Conservation (phyloP, 1,140 invertebrate species). For the Megalopta genalis region DNA sequence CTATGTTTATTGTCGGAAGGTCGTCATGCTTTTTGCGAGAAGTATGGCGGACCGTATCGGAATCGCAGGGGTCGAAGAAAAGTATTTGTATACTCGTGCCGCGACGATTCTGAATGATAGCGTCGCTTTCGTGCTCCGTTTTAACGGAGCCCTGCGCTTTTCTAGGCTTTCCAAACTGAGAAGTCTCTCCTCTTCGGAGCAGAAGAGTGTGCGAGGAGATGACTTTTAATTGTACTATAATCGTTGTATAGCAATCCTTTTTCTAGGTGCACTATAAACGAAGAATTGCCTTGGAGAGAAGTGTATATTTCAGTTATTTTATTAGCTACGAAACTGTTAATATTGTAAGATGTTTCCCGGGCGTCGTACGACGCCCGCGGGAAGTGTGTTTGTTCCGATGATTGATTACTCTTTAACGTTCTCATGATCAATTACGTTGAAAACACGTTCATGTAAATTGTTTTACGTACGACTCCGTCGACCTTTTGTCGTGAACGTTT, state of each 20-base stretch:
- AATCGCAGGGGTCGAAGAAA: neutral
- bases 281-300: slow-evolving; percentile 39
- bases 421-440: neutral
- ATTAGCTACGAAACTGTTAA: slow-evolving; percentile 48
- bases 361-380: neutral
- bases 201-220: slow-evolving; percentile 32
- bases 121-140: too few species aligned
- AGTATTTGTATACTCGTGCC: neutral
- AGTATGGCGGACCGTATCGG: neutral
- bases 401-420: slow-evolving; percentile 14
- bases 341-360: slow-evolving; percentile 27
- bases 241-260: slow-evolving; percentile 50
- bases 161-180: slow-evolving; percentile 1
- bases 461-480: slow-evolving; percentile 11
- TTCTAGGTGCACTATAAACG: slow-evolving; percentile 22
- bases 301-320: slow-evolving; percentile 45
- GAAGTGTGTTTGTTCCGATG: slow-evolving; percentile 13
- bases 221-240: slow-evolving; percentile 56
- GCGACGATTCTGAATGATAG: neutral
- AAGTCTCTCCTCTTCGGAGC: slow-evolving; percentile 40
- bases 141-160: slow-evolving; percentile 1
- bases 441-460: slow-evolving; percentile 16
- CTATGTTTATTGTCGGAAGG: neutral
- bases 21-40: neutral
- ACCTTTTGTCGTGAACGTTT: neutral